These are phyloP conservation scores for Ophion slaviceki DNA, from an alignment of 2,888 invertebrate species.

Conservation along the genomic window DNA sequence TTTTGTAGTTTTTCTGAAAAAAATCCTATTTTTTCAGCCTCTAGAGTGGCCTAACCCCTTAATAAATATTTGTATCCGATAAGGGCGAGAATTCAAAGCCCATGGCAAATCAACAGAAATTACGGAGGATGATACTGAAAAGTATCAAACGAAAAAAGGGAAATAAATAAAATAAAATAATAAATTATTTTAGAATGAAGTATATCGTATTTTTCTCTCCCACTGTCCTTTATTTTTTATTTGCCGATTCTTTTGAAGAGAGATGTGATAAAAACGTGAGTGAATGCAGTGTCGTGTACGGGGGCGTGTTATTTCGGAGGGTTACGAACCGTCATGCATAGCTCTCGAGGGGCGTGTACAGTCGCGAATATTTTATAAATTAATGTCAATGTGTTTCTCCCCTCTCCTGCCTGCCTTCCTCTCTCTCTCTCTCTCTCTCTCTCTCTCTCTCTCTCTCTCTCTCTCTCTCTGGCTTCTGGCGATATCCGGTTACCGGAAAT, in stretches of 20 bases:
- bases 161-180: not conserved
- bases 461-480: constrained; percentile 67
- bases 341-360: constrained; percentile 69
- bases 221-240: not conserved
- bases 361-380: constrained; percentile 83
- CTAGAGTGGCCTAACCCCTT: too few species aligned
- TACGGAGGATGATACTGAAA: not conserved
- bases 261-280: constrained; percentile 10
- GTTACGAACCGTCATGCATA: constrained; percentile 43
- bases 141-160: not conserved
- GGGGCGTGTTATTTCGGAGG: constrained; percentile 66
- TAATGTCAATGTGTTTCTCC: constrained; percentile 81
- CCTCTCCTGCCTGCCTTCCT: not conserved
- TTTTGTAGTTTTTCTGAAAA: too few species aligned
- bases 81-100: too few species aligned
- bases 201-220: not conserved
- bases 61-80: too few species aligned
- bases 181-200: not conserved
- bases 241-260: not conserved
- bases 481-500: constrained; percentile 83
- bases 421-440: not conserved
- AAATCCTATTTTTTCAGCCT: too few species aligned
- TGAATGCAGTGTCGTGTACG: constrained; percentile 41
- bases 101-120: constrained; percentile 27
- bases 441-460: constrained; percentile 18